A percentile compares a stretch with the other conserved stretches of the same genome.
These are phyloP conservation scores for Apomyelois bistriatella DNA, from an alignment of 2,888 invertebrate genomes.

Conservation along the genomic window DNA sequence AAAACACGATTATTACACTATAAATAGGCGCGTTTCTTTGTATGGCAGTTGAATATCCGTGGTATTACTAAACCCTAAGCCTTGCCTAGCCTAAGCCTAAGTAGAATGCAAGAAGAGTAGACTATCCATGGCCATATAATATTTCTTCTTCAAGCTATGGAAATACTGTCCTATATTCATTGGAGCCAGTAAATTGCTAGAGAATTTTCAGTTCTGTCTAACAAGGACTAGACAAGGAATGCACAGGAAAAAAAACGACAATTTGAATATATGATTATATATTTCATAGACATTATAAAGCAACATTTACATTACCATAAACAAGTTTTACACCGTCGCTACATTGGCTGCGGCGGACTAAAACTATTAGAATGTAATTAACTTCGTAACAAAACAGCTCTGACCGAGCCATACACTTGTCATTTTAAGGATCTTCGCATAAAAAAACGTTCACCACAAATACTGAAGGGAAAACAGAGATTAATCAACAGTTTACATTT, in stretches of 20 bases:
- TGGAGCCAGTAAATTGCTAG: too few species aligned
- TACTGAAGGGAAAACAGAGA: conserved; percentile 77
- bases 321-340: conserved; percentile 62
- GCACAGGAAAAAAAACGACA: conserved; percentile 47
- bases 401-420: conserved; percentile 27
- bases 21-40: too few species aligned
- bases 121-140: too few species aligned
- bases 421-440: conserved; percentile 52
- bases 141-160: too few species aligned
- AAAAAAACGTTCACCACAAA: conserved; percentile 70
- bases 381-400: conserved; percentile 54
- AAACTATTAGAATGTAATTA: conserved; percentile 78
- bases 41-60: too few species aligned
- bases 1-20: too few species aligned
- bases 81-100: too few species aligned
- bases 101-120: too few species aligned
- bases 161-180: too few species aligned
- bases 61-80: too few species aligned
- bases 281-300: conserved; percentile 80
- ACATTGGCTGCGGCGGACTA: conserved; percentile 47
- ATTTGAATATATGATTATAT: conserved; percentile 74
- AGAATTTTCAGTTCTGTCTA: too few species aligned
- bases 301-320: conserved; percentile 79
- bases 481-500: conserved; percentile 73
- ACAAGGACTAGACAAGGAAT: too few species aligned